phyloP scores from a whole-genome alignment of 2,113 vertebrate genomes.

The Brachyhypopomus gauderio region DNA sequence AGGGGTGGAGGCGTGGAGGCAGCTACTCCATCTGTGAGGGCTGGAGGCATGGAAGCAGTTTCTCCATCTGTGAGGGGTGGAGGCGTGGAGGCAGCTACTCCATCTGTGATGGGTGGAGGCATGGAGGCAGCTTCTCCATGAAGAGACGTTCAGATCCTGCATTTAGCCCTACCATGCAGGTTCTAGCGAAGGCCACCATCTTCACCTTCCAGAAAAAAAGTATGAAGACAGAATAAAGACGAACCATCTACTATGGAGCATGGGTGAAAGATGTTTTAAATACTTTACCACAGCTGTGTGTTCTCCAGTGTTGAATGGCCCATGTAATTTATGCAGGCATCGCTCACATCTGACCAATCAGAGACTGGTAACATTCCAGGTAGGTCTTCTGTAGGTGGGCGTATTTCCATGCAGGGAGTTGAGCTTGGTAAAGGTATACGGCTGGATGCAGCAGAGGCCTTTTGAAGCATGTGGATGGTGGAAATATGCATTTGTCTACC shows the following conservation, averaged over 20 bases:
- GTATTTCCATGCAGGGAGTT: conserved; percentile 30
- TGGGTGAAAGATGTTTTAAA: conserved; percentile 22
- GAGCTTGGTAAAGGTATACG: conserved; percentile 19
- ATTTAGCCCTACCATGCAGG: background rate
- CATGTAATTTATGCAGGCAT: conserved; percentile 58
- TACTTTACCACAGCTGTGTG: conserved; percentile 59
- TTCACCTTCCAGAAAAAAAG: conserved; percentile 41
- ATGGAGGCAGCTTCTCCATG: conserved; percentile 22
- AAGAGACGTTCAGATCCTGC: conserved; percentile 20
- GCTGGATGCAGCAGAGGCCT: conserved; percentile 21
- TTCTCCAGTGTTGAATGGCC: conserved; percentile 59
- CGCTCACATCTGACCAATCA: conserved; percentile 52
- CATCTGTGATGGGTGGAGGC: conserved; percentile 22
- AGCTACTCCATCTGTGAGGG: conserved; percentile 5
- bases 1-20: too few species aligned
- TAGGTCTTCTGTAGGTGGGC: conserved; percentile 29
- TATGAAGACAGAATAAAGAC: conserved; percentile 20
- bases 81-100: background rate
- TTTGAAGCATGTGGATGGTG: conserved; percentile 19
- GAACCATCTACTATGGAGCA: conserved; percentile 34
- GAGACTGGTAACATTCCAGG: conserved; percentile 46
- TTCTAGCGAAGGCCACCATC: background rate
- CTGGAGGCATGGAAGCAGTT: conserved; percentile 23
- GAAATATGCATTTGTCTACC: background rate
- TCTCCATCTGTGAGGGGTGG: too few species aligned